phyloP scores from a whole-genome alignment of 1,140 invertebrate genomes.

The Neocloeon triangulifer region DNA sequence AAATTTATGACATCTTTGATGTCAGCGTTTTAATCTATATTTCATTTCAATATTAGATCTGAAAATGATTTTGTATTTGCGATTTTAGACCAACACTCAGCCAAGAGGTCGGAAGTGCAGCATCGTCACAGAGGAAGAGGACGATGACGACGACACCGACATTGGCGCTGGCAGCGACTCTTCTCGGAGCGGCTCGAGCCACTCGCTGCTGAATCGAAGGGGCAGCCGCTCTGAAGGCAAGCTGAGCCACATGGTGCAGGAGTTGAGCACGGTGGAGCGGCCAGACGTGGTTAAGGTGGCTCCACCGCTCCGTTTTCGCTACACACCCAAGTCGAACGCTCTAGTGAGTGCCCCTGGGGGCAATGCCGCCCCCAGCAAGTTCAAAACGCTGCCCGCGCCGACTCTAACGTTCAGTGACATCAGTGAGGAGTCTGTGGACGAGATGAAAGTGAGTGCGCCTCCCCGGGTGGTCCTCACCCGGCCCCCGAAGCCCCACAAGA shows the following conservation, averaged over 20 bases:
- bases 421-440: constrained; percentile 34
- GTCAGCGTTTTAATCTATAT: too few species aligned
- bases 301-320: constrained; percentile 18
- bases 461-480: constrained; percentile 8
- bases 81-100: too few species aligned
- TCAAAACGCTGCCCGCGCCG: constrained; percentile 20
- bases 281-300: constrained; percentile 26
- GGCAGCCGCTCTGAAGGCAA: constrained; percentile 36
- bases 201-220: constrained; percentile 22
- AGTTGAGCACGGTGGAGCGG: constrained; percentile 17
- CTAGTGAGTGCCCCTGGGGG: too few species aligned
- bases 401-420: constrained; percentile 41
- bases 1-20: too few species aligned
- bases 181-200: constrained; percentile 9
- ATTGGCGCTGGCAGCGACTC: constrained; percentile 11
- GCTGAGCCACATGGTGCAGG: constrained; percentile 27
- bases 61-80: too few species aligned
- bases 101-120: constrained; percentile 67
- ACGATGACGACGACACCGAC: constrained; percentile 34
- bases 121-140: constrained; percentile 69
- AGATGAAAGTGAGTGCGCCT: constrained; percentile 5
- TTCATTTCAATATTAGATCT: too few species aligned
- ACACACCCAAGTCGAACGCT: too few species aligned
- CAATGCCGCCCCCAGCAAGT: too few species aligned
- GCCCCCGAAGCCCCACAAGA: constrained; percentile 38